Percentiles rank a stretch among this genome's conserved stretches.
phyloP scores from a whole-genome alignment of 2,797 vertebrate genomes.

The Halcyon leucocephala region DNA sequence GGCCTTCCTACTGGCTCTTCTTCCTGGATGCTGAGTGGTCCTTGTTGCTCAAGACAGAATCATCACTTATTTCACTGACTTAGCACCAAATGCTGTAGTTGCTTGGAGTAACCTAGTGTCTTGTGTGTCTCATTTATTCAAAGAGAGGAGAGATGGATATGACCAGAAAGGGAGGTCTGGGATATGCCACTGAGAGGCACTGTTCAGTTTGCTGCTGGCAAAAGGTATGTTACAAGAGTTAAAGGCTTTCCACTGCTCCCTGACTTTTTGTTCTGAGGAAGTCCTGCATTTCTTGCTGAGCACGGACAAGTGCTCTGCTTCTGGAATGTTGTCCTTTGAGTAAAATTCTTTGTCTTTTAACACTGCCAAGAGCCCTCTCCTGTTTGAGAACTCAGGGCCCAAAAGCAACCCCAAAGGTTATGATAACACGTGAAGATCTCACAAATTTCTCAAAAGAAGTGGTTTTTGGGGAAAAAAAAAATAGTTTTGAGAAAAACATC shows the following conservation, averaged over 20 bases:
- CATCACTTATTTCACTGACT: background rate
- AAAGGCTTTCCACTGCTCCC: background rate
- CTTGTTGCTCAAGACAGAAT: background rate
- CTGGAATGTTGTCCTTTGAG: background rate
- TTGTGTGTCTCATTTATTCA: background rate
- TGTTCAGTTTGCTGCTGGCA: background rate
- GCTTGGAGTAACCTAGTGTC: background rate
- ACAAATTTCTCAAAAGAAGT: background rate
- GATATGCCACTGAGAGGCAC: background rate
- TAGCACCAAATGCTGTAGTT: background rate
- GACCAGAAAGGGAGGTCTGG: background rate
- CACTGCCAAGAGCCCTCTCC: background rate
- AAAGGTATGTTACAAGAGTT: background rate
- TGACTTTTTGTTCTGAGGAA: background rate
- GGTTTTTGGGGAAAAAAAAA: too few relatives aligned
- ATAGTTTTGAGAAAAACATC: too few relatives aligned
- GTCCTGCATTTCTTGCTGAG: background rate
- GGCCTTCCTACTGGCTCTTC: background rate
- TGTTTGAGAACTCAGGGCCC: background rate
- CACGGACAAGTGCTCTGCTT: background rate
- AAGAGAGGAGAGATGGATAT: background rate
- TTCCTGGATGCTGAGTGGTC: background rate
- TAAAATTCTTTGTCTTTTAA: background rate
- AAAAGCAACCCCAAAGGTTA: background rate
- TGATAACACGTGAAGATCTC: background rate